Conservation (phyloP, 2,113 vertebrate genomes). For the Oncorhynchus tshawytscha region DNA sequence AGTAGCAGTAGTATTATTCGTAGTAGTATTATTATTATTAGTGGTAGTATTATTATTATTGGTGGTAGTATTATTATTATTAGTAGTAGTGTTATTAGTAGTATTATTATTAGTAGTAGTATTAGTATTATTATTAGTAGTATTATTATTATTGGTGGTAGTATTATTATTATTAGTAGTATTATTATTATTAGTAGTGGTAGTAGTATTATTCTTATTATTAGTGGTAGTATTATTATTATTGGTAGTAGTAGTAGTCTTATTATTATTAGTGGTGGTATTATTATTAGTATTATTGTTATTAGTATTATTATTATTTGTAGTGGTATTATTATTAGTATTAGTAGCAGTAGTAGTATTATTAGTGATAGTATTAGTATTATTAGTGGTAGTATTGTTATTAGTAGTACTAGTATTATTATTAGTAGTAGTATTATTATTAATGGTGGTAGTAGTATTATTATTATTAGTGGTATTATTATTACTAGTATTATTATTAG, state of each 20-base stretch:
- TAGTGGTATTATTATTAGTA: too few relatives aligned
- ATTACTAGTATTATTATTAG: accelerated
- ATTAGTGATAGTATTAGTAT: accelerated
- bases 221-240: accelerated
- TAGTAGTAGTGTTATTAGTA: too few relatives aligned
- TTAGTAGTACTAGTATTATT: accelerated
- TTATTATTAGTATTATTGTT: too few relatives aligned
- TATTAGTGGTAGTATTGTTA: too few relatives aligned
- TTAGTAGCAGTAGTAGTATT: accelerated
- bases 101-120: accelerated
- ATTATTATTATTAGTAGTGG: accelerated
- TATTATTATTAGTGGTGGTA: too few relatives aligned
- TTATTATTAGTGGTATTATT: accelerated
- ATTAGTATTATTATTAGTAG: too few relatives aligned
- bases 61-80: accelerated
- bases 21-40: accelerated
- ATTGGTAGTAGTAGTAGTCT: accelerated
- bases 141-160: too few relatives aligned
- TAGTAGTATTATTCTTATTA: too few relatives aligned
- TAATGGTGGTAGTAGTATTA: too few relatives aligned
- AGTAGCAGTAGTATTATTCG: too few relatives aligned
- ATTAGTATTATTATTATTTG: too few relatives aligned
- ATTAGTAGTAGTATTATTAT: accelerated
- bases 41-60: accelerated
- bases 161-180: accelerated